Evolutionary conservation across 53 echinoderm and acorn worm genomes (phyloP), one percentile per base, ranked within the genome.

Genomic region (Pentamera pediparva): DNA sequence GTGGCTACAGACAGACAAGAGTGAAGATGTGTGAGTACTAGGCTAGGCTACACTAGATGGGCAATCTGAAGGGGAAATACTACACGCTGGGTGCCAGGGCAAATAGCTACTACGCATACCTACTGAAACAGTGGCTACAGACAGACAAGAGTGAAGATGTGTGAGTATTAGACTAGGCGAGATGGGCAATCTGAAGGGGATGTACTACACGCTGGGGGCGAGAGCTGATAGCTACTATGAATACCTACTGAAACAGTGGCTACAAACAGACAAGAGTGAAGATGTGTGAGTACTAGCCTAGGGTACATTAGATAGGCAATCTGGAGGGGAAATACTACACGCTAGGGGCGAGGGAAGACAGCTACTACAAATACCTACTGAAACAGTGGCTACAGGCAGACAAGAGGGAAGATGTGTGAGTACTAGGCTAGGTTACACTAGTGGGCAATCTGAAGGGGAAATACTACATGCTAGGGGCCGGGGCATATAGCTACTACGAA

Each of bases 141-240:
- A 96, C 96, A 1, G 83, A 88, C 31, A 90, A 96, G 70, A 85
- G 79, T 49, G 96, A 96, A 65, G 56, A 77, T 37, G 59, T 47
- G 96, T 91, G 65, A 77, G 83, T 70, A n/a, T n/a, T n/a, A n/a
- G n/a, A n/a, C n/a, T n/a, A n/a, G n/a, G n/a, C 35, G 91, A 96
- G 79, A 88, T 88, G 0, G 96, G 96, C 17, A 81, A 96, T 70
- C 86, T 96, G 38, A 88, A 88, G 21, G 83, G 82, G 31, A 64
- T 87, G 5, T 82, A 85, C 20, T 61, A 84, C 57, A 96, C 96
- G 0, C 62, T 96, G 27, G 96, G 96, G 7, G 96, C 96, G 11
- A 59, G 96, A 37, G 96, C 82, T 1, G 96, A 96, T 34, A 96
- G 96, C 60, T 96, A 96, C 67, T 96, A 96, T 21, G 96, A 96